Conservation (phyloP, 2,797 vertebrate genomes). For the Sebastes minor region DNA sequence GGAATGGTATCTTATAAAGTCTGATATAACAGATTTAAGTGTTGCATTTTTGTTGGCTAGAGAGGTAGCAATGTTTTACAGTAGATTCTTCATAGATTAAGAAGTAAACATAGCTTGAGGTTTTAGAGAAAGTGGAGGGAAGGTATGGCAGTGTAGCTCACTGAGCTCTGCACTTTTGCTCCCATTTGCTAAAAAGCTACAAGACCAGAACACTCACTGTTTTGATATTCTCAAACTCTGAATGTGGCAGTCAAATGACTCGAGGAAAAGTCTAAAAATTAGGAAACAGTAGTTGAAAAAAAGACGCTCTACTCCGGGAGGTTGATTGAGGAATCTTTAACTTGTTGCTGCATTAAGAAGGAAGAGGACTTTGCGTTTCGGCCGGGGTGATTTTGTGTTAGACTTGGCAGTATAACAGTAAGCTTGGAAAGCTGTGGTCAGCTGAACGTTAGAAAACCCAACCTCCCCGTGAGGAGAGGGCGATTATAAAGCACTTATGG, state of each 20-base stretch:
- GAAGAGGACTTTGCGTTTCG: conserved; percentile 17
- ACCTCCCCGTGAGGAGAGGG: conserved; percentile 57
- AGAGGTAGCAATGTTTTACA: background rate
- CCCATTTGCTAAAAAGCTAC: background rate
- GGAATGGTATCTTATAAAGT: background rate
- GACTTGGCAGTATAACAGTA: conserved; percentile 37
- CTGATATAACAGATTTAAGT: background rate
- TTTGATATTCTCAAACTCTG: background rate
- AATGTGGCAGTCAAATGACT: background rate
- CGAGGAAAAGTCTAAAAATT: background rate
- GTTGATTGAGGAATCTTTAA: background rate
- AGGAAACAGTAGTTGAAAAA: background rate
- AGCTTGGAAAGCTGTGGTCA: conserved; percentile 57
- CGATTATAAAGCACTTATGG: conserved; percentile 77
- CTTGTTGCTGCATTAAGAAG: conserved; percentile 4
- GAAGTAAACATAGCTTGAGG: background rate
- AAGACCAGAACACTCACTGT: background rate
- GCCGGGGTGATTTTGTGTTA: conserved; percentile 49
- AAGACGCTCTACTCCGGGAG: background rate
- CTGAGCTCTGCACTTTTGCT: background rate
- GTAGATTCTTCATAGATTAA: background rate
- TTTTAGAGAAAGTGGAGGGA: background rate
- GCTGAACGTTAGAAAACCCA: conserved; percentile 58
- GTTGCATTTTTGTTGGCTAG: background rate
- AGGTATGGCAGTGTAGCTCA: background rate